Percentiles rank a stretch among this genome's conserved stretches.
These are phyloP conservation scores for Hymenopus coronatus DNA, from an alignment of 2,888 invertebrate genomes.

Conservation along the genomic window DNA sequence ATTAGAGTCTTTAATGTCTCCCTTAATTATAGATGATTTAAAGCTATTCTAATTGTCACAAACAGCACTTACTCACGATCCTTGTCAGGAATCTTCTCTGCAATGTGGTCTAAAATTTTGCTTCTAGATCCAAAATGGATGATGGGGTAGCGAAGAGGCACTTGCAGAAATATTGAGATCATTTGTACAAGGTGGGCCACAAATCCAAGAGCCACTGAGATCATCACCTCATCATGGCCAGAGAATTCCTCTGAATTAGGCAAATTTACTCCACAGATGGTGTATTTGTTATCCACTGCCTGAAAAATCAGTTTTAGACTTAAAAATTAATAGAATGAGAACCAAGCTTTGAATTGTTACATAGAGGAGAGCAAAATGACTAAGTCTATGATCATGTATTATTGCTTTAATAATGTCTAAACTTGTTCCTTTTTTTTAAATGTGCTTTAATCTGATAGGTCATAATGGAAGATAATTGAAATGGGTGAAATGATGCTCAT, in stretches of 20 bases:
- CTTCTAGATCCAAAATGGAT: slow-evolving; percentile 78
- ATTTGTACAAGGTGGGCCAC: slow-evolving; percentile 80
- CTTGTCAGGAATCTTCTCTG: slow-evolving; percentile 62
- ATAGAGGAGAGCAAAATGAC: too few species aligned
- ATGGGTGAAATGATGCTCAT: too few species aligned
- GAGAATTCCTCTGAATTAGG: slow-evolving; percentile 66
- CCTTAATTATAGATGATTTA: too few species aligned
- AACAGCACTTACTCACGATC: slow-evolving; percentile 58
- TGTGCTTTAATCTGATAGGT: too few species aligned
- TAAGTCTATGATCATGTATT: too few species aligned
- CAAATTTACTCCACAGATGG: slow-evolving; percentile 65
- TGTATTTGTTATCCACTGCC: slow-evolving; percentile 54
- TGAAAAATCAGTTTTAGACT: slow-evolving; percentile 35
- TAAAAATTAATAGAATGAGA: too few species aligned
- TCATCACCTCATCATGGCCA: slow-evolving; percentile 63
- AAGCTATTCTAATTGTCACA: too few species aligned
- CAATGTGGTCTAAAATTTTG: slow-evolving; percentile 75
- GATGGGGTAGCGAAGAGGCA: slow-evolving; percentile 83
- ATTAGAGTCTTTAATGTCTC: not conserved
- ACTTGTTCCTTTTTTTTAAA: too few species aligned
- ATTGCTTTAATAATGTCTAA: too few species aligned
- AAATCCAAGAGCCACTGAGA: slow-evolving; percentile 84
- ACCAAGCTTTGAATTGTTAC: too few species aligned
- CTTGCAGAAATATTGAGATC: slow-evolving; percentile 77
- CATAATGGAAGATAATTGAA: too few species aligned